Conservation (phyloP, 2,888 invertebrate species). For the Drosophila fulvimacula region DNA sequence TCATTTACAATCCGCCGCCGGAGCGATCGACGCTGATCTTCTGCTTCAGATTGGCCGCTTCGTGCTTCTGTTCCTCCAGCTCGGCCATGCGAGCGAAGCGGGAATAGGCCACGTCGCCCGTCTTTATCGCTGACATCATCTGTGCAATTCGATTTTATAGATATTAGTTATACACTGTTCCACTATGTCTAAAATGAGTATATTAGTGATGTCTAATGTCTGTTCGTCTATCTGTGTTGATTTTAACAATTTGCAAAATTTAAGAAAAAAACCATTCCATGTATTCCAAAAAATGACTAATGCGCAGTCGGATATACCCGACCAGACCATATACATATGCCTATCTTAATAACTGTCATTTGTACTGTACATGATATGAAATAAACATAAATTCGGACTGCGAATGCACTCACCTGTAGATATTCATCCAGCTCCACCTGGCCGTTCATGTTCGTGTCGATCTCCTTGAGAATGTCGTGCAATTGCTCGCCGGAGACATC, state of each 20-base stretch:
- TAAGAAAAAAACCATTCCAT: not conserved
- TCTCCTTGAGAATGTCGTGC: conserved; percentile 98
- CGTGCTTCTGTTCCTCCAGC: conserved; percentile 93
- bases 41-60: conserved; percentile 90
- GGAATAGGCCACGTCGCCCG: conserved; percentile 97
- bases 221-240: not conserved
- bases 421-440: conserved; percentile 99
- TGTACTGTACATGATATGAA: not conserved
- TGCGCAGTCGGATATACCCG: not conserved
- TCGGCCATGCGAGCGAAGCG: conserved; percentile 98
- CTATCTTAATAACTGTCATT: not conserved
- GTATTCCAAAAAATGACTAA: not conserved
- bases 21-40: conserved; percentile 96
- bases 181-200: not conserved
- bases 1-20: conserved; percentile 94
- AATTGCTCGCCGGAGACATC: conserved; percentile 96
- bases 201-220: not conserved
- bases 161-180: not conserved
- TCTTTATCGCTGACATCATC: conserved; percentile 99
- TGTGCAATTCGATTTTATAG: conserved; percentile 82
- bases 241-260: not conserved
- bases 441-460: conserved; percentile 99
- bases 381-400: not conserved
- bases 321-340: not conserved
- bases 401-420: conserved; percentile 91